Base-by-base conservation (phyloP, 2,797 vertebrate genomes). In the Myripristis jacobus region DNA sequence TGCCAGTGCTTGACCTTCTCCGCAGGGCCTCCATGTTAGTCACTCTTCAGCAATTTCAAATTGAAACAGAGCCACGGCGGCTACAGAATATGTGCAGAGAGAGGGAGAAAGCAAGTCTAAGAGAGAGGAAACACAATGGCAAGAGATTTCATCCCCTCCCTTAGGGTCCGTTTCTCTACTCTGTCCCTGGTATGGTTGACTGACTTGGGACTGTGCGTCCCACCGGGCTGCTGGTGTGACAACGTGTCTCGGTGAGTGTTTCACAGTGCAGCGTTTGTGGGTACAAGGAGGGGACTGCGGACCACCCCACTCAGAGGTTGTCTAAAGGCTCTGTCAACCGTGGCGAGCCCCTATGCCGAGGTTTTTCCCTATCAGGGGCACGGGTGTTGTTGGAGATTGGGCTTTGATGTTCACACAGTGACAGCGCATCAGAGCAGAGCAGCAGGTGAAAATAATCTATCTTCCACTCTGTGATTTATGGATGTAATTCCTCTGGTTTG, bases 1-100 rank as follows among this genome's bases (percentile, higher is more conserved):
- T 68, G 81, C 85, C 88, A 69, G 82, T 81, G 76, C 88, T 90
- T 90, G 88, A 92, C 91, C 89, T 92, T 91, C 88, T 87, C 84
- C 66, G 60, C 53, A 19, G 75, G 75, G 79, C 82, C 72, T 56
- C 78, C 65, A 66, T 79, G 87, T 89, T 87, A 87, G 87, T 91
- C 85, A 87, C 89, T 87, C 90, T 86, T 77, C 86, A 82, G 70
- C 85, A 87, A 78, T 67, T 87, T 70, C 66, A 85, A 89, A 90
- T 89, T 82, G 83, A 88, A 91, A 88, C 70, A 64, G 70, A 85
- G 63, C 75, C 56, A 72, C 62, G 34, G 70, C 18, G 72, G 76
- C 73, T 38, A 61, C 38, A 15, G 29, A 77, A 78, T 60, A 58
- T 82, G 57, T 66, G 59, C 53, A 56, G 77, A 64, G 67, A 62